Conservation (phyloP, 2,113 vertebrate genomes). For the Malurus alboscapulatus region DNA sequence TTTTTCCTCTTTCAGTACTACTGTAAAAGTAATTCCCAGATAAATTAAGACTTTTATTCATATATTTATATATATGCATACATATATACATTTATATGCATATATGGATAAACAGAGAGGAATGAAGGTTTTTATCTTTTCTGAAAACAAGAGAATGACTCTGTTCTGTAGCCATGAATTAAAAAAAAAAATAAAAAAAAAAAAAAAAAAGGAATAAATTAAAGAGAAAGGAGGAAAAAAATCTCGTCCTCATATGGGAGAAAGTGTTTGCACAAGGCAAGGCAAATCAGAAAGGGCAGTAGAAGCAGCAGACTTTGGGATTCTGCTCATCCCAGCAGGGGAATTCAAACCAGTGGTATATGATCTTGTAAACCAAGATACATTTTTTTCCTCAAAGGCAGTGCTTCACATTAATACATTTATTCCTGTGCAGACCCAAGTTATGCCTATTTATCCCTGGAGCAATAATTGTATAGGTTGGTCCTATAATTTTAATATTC, state of each 20-base stretch:
- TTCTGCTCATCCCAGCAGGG: background rate
- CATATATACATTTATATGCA: background rate
- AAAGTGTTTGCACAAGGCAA: background rate
- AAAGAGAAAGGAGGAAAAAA: background rate
- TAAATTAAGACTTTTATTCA: background rate
- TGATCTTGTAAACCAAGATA: conserved; percentile 1
- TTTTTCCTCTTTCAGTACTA: background rate
- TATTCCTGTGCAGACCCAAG: background rate
- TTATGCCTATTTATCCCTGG: background rate
- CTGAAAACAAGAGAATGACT: background rate
- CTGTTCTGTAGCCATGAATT: background rate
- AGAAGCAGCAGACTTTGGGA: background rate
- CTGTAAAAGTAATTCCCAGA: background rate
- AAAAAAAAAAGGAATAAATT: background rate
- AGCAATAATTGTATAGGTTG: background rate
- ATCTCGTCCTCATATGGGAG: background rate
- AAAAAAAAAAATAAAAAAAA: background rate
- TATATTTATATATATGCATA: background rate
- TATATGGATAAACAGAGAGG: background rate
- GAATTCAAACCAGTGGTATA: background rate
- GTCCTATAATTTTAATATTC: conserved; percentile 12
- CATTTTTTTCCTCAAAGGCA: background rate
- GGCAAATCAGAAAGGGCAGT: background rate
- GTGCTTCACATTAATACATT: conserved; percentile 1
- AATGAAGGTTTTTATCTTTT: background rate